A percentile compares a stretch with the other conserved stretches of the same genome.
These are phyloP conservation scores for Helogale parvula DNA, from an alignment of 2,113 vertebrate genomes.

Conservation along the genomic window DNA sequence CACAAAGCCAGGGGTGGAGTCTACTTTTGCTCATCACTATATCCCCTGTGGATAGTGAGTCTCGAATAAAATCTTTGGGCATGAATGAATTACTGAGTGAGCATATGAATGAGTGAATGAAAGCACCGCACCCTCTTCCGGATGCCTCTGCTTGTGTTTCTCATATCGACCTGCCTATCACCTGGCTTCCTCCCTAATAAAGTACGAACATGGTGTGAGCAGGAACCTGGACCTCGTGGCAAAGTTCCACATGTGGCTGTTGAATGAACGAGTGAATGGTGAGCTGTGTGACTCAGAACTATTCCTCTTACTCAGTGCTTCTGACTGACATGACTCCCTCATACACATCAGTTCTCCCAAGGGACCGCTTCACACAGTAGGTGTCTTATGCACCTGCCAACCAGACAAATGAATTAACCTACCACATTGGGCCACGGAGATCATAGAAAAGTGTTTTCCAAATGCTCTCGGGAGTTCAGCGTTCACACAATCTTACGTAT, in stretches of 20 bases:
- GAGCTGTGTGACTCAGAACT: background rate
- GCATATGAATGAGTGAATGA: background rate
- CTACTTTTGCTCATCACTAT: background rate
- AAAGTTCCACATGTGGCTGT: fast-evolving
- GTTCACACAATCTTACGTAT: background rate
- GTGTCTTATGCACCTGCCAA: background rate
- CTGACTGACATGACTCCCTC: background rate
- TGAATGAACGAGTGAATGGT: no score
- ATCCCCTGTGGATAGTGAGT: background rate
- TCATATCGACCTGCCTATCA: fast-evolving
- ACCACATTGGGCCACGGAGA: fast-evolving
- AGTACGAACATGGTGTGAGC: fast-evolving
- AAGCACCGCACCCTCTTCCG: background rate
- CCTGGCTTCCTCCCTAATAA: background rate
- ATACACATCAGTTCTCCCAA: fast-evolving
- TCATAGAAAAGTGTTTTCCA: background rate
- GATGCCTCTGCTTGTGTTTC: background rate
- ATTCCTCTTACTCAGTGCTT: background rate
- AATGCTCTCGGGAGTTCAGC: background rate
- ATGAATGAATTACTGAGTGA: background rate
- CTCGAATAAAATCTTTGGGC: background rate
- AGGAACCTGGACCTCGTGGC: background rate
- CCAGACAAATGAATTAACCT: background rate
- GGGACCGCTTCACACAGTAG: background rate
- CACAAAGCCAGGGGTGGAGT: background rate